A percentile compares a stretch with the other conserved stretches of the same genome.
Evolutionary conservation across 2,797 vertebrate species (phyloP).

Genomic region (Ibycter americanus): DNA sequence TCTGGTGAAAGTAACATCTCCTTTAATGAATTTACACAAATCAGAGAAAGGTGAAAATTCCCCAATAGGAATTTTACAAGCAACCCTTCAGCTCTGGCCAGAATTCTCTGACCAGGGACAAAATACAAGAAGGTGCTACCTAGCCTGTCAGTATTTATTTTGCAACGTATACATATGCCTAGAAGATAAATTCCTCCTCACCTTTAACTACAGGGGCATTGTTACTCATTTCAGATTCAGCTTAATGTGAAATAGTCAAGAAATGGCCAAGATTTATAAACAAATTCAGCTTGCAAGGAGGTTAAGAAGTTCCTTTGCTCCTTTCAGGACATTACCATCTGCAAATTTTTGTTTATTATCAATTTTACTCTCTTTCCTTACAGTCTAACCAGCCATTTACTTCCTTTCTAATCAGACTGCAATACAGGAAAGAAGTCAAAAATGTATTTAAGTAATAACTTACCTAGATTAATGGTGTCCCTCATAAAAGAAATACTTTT

Average conservation of each 20-base stretch:
- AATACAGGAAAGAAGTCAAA: not conserved
- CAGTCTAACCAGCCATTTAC: not conserved
- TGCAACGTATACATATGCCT: accelerated
- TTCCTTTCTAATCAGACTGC: not conserved
- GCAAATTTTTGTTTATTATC: not conserved
- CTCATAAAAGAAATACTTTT: not conserved
- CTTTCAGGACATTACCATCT: not conserved
- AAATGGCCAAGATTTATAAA: not conserved
- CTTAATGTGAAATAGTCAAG: not conserved
- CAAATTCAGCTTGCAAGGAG: not conserved
- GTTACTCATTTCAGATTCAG: not conserved
- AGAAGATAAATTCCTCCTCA: not conserved
- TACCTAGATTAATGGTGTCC: not conserved
- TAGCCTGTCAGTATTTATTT: not conserved
- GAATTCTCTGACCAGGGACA: accelerated
- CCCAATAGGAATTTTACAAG: not conserved
- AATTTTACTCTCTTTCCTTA: not conserved
- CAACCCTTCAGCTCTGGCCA: not conserved
- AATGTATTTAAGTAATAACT: not conserved
- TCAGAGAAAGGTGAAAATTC: not conserved
- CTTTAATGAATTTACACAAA: not conserved
- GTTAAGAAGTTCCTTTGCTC: not conserved
- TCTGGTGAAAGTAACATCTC: not conserved
- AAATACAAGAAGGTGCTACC: not conserved
- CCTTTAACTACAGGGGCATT: not conserved